Conservation (phyloP, 2,797 vertebrate species). For the Rhynchonycteris naso region DNA sequence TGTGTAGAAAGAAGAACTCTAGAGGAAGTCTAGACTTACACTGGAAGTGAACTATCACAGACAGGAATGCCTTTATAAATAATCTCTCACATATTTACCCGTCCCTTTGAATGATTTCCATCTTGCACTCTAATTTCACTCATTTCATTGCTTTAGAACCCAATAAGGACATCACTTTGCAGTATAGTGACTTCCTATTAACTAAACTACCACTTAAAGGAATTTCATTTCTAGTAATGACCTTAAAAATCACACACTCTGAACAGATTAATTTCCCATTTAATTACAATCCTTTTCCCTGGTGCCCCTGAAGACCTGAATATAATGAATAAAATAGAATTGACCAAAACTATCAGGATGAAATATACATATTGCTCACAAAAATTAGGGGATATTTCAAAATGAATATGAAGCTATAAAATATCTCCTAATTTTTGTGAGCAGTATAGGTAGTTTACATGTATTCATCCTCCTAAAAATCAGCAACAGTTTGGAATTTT, state of each 20-base stretch:
- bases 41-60: neutral
- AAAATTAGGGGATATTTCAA: too few species aligned
- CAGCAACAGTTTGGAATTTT: neutral
- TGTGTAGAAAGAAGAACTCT: conserved; percentile 22
- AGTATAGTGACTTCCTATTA: conserved; percentile 33
- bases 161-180: conserved; percentile 3
- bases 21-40: neutral
- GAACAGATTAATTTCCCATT: neutral
- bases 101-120: neutral
- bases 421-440: too few species aligned
- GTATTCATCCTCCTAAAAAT: conserved; percentile 11
- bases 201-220: conserved; percentile 45
- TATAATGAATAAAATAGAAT: neutral
- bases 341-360: neutral
- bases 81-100: neutral
- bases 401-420: too few species aligned
- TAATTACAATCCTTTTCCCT: neutral
- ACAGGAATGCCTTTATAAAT: neutral
- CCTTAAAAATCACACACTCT: neutral
- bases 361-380: neutral
- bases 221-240: conserved; percentile 42
- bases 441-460: neutral
- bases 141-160: neutral
- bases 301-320: conserved; percentile 7
- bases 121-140: neutral